Evolutionary conservation across 2,113 vertebrate species (phyloP), one percentile per base, ranked within the genome.

Genomic region (Siniperca chuatsi): DNA sequence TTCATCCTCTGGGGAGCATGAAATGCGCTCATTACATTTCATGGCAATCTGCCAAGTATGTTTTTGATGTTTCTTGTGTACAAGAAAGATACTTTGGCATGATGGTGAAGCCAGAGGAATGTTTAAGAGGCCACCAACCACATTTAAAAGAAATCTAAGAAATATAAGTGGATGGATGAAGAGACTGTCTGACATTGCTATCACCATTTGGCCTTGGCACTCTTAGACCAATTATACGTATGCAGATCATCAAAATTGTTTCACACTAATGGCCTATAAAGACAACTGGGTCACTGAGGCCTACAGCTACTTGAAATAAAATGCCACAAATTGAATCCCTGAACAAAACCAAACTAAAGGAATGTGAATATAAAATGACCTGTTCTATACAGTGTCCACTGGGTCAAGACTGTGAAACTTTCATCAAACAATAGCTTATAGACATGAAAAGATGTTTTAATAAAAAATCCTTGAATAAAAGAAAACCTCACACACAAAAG

Each of bases 251-350:
- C 48, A 40, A 83, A 78, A 80, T 33, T 29, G 65, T 82, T 84
- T 87, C 81, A 66, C 35, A 62, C 25, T 79, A 85, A 84, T 64
- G 48, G 75, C 75, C 83, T 86, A 85, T 87, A 76, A 87, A 89
- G 61, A 60, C 72, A 92, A 87, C 16, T 88, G 70, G 88, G 83
- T 89, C 89, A 81, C 35, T 5, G 65, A 85, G 85, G 87, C 82
- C 87, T 90, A 60, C 42, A 79, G 87, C 89, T 87, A 73, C 75
- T 65, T 57, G 21, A 21, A 48, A 81, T 62, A 68, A 77, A 83
- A 75, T 72, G 70, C 65, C 75, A 81, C 64, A 73, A 65, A 84
- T 40, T 54, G 54, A 81, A 61, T 90, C 75, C 76, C 79, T 55
- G 79, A 83, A 81, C 42, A 75, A 80, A 90, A 69, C n/a, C 54